Evolutionary conservation across 2,888 invertebrate genomes (phyloP), one percentile per base, ranked within the genome.

Genomic region (Coleophora deauratella): DNA sequence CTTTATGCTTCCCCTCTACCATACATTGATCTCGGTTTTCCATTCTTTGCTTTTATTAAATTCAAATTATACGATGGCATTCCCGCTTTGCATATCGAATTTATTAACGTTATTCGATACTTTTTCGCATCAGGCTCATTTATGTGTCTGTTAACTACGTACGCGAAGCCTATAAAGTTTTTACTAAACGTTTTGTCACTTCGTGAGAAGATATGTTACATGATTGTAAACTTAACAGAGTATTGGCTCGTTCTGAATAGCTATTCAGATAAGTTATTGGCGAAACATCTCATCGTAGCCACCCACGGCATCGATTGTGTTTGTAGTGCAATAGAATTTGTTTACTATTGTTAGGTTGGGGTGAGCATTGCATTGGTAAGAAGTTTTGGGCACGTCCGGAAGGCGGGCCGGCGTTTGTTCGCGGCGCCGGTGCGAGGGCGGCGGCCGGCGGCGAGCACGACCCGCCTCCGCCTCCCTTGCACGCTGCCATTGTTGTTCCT

Each of bases 381-480:
- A n/a, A 10, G 10, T n/a, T 31, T 31, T 31, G 31, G 31, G 31
- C 31, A 31, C 31, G 60, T 57, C 60, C 31, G 69, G 66, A 67
- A 66, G 67, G 67, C 65, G 61, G 68, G 54, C 45, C 61, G 38
- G 38, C 32, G 38, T 21, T 21, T 21, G 21, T 21, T 21, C 21
- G 21, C 21, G 21, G 21, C 6, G 21, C 21, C 31, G 27, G 28
- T 12, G 28, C 13, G 33, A 11, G 49, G 21, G 27, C 33, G 31
- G 46, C 49, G 47, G 72, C 76, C 72, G 63, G 61, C 66, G 75
- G 75, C 75, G 56, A 63, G 63, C 74, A 77, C 76, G 76, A 65
- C 51, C 42, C 58, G 56, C 70, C 69, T 63, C 79, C 78, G 79
- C 82, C 80, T 72, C 67, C 72, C 62, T 62, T 63, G 63, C 76